Conservation (phyloP, 2,113 vertebrate genomes). For the Microcebus jonahi region DNA sequence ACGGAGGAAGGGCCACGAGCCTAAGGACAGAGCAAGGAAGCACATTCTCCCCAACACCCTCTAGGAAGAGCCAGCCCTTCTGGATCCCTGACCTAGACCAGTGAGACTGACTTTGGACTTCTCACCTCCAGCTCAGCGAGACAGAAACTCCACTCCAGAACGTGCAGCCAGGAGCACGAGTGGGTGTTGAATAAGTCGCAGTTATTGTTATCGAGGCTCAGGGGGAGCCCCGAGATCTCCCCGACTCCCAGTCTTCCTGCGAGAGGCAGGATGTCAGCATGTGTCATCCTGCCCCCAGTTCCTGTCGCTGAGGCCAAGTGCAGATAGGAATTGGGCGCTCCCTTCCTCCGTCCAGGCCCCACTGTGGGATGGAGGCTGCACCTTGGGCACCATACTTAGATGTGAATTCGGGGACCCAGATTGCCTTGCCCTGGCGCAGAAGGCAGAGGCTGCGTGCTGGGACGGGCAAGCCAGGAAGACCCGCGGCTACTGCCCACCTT, state of each 20-base stretch:
- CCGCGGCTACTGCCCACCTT: accelerated
- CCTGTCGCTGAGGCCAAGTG: neutral
- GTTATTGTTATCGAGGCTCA: too few relatives aligned
- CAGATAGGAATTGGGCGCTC: neutral
- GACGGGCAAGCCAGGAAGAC: neutral
- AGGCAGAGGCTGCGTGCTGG: neutral
- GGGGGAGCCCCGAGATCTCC: too few relatives aligned
- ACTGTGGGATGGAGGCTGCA: neutral
- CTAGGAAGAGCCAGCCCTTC: neutral
- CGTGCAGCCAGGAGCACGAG: too few relatives aligned
- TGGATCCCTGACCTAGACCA: neutral
- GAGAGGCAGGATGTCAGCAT: neutral
- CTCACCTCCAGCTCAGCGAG: neutral
- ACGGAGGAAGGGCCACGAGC: neutral
- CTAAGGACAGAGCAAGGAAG: neutral
- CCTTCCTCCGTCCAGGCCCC: neutral
- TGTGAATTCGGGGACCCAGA: neutral
- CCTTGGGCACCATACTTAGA: neutral
- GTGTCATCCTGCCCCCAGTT: neutral
- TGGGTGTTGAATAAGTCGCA: neutral
- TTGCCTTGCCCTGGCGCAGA: accelerated
- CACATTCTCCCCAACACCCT: too few relatives aligned
- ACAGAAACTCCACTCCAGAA: neutral
- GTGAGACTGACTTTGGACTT: neutral
- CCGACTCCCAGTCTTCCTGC: neutral